phyloP scores from a whole-genome alignment of 1,140 invertebrate genomes.

The Trichonephila clavata region DNA sequence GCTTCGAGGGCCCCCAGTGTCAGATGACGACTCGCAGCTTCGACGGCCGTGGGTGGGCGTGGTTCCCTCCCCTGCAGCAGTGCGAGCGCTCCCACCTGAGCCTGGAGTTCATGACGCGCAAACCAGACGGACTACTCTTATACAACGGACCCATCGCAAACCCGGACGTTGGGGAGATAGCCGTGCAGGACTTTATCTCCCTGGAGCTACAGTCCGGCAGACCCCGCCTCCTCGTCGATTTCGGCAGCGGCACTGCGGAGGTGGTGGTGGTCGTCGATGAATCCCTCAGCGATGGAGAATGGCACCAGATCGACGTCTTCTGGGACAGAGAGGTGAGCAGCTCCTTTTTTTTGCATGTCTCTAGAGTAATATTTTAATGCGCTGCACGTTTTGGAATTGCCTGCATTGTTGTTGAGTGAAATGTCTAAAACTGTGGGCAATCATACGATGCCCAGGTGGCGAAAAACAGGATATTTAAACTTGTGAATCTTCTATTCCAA shows the following conservation, averaged over 20 bases:
- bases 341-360: too few relatives aligned
- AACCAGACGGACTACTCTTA: constrained; percentile 93
- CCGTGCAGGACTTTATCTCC: constrained; percentile 91
- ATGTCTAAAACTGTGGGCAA: too few relatives aligned
- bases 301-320: constrained; percentile 97
- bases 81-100: constrained; percentile 96
- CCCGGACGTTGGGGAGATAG: constrained; percentile 90
- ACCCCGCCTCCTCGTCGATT: constrained; percentile 94
- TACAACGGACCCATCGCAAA: constrained; percentile 98
- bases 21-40: constrained; percentile 97
- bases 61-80: constrained; percentile 97
- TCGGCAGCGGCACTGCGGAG: constrained; percentile 95
- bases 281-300: constrained; percentile 94
- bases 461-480: too few relatives aligned
- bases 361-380: too few relatives aligned
- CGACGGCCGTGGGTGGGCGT: constrained; percentile 95
- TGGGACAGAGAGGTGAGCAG: constrained; percentile 89
- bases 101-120: constrained; percentile 95
- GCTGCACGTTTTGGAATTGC: too few relatives aligned
- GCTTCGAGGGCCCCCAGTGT: constrained; percentile 96
- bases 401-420: too few relatives aligned
- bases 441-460: too few relatives aligned
- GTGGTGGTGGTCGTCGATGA: constrained; percentile 93
- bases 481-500: too few relatives aligned
- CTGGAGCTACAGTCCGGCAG: constrained; percentile 95